Percentiles rank a stretch among this genome's conserved stretches.
These are phyloP conservation scores for Dione vanillae DNA, from an alignment of 2,888 invertebrate genomes.

Conservation along the genomic window DNA sequence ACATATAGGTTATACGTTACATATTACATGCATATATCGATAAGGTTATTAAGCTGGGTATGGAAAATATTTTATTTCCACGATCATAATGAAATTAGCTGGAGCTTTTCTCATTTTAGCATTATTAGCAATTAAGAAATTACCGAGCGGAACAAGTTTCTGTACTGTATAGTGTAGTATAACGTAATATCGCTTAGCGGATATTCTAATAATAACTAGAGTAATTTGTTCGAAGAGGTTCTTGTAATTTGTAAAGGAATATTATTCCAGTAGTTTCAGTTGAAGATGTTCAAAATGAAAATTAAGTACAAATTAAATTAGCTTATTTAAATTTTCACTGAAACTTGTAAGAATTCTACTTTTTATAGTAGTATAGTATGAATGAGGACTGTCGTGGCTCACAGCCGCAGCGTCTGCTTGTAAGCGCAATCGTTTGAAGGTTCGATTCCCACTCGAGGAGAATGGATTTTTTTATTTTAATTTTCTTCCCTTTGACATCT, in stretches of 20 bases:
- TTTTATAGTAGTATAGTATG: too few species aligned
- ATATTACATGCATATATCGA: too few species aligned
- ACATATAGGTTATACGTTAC: too few species aligned
- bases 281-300: background rate
- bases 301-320: slow-evolving; percentile 1
- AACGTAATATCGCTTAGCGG: slow-evolving; percentile 1
- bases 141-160: background rate
- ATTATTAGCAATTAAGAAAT: slow-evolving; percentile 19
- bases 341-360: too few species aligned
- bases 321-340: background rate
- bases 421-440: background rate
- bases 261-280: background rate
- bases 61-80: background rate
- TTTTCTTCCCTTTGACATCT: too few species aligned
- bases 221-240: background rate
- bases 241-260: slow-evolving; percentile 4
- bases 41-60: too few species aligned
- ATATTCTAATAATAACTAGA: slow-evolving; percentile 19
- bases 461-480: too few species aligned
- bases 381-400: too few species aligned
- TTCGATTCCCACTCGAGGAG: too few species aligned
- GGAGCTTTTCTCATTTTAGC: background rate
- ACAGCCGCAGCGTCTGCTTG: too few species aligned
- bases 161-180: background rate
- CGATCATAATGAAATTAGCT: background rate